Evolutionary conservation across 2,113 vertebrate species (phyloP).

Genomic region (Myiozetetes cayanensis): DNA sequence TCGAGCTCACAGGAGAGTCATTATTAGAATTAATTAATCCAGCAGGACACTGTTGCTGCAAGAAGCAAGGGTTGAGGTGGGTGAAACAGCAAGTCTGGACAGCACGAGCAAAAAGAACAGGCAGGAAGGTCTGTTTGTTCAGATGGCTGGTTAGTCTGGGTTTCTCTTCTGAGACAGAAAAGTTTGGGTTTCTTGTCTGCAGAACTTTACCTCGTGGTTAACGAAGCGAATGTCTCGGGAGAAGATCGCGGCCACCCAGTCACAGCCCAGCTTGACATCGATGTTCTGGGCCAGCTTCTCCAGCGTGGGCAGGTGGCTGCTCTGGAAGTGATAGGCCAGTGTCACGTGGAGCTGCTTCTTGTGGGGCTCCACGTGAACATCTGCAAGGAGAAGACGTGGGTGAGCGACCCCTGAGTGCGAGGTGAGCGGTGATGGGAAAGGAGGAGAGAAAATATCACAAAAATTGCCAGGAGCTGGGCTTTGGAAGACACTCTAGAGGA

Average conservation of each 20-base stretch:
- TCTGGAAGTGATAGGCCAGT: constrained; percentile 95
- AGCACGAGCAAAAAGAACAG: not conserved
- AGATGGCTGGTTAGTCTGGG: not conserved
- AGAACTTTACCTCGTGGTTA: constrained; percentile 88
- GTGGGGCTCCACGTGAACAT: constrained; percentile 92
- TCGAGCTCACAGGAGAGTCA: not conserved
- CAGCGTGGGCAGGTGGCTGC: constrained; percentile 84
- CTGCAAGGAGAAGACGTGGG: constrained; percentile 58
- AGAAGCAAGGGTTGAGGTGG: not conserved
- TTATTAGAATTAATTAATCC: not conserved
- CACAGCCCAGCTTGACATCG: constrained; percentile 88
- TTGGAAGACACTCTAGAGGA: not conserved
- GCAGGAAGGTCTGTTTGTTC: too few relatives aligned
- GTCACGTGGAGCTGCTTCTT: constrained; percentile 98
- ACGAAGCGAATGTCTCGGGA: constrained; percentile 97
- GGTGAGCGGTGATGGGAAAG: not conserved
- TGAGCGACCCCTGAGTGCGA: rapidly evolving
- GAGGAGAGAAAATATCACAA: rapidly evolving
- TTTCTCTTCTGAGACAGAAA: not conserved
- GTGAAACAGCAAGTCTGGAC: not conserved
- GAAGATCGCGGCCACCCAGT: constrained; percentile 92
- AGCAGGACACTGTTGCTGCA: not conserved
- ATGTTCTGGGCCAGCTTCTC: constrained; percentile 92
- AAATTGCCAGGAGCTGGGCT: not conserved
- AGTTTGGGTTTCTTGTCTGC: not conserved